Evolutionary conservation across 2,888 invertebrate genomes (phyloP).

Genomic region (Chymomyza amoena): DNA sequence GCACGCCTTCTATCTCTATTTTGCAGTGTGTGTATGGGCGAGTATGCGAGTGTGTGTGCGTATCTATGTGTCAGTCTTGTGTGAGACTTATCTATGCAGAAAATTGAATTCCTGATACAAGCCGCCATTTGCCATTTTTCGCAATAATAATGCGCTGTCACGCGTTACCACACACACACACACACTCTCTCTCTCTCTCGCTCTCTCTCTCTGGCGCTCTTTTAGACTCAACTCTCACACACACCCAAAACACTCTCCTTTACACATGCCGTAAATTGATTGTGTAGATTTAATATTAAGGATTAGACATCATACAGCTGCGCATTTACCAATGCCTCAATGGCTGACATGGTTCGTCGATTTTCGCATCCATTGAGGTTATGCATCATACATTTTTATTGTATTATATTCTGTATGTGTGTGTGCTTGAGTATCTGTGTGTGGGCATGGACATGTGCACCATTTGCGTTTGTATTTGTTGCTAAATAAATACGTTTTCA

Average conservation of each 20-base stretch:
- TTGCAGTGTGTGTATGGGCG: not conserved
- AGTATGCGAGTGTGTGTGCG: constrained; percentile 6
- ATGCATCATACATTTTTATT: constrained; percentile 17
- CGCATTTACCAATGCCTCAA: constrained; percentile 20
- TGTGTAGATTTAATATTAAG: constrained; percentile 66
- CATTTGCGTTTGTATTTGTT: not conserved
- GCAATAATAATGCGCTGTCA: constrained; percentile 60
- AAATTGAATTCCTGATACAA: constrained; percentile 61
- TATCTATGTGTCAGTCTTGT: constrained; percentile 38
- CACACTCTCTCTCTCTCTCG: not conserved
- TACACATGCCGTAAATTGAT: constrained; percentile 55
- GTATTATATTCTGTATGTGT: constrained; percentile 4
- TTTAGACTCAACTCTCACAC: not conserved
- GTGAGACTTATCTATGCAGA: constrained; percentile 63
- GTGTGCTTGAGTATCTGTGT: constrained; percentile 16
- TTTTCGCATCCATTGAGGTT: constrained; percentile 26
- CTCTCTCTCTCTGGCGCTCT: not conserved
- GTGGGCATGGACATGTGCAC: constrained; percentile 19
- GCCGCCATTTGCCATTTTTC: constrained; percentile 18
- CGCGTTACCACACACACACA: constrained; percentile 34
- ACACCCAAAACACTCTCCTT: not conserved
- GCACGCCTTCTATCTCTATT: not conserved
- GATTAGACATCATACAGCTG: constrained; percentile 64
- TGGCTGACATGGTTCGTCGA: not conserved
- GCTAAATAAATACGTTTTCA: not conserved